These are phyloP conservation scores for Sapajus apella DNA, from an alignment of 2,113 vertebrate genomes.

Conservation along the genomic window DNA sequence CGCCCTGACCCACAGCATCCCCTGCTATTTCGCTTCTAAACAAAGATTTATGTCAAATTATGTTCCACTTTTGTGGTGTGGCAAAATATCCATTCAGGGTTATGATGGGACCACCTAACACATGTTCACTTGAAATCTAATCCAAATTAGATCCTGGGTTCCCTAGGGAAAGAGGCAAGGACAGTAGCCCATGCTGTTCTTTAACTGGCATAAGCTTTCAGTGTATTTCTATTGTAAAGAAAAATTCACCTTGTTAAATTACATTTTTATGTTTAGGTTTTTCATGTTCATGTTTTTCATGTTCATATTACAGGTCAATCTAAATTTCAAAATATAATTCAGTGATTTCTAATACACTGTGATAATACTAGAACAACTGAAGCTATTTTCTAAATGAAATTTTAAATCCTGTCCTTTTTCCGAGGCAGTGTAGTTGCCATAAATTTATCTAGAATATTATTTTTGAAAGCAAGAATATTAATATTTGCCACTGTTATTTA, in stretches of 20 bases:
- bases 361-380: background rate
- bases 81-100: background rate
- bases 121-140: slow-evolving; percentile 47
- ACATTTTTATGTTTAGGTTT: background rate
- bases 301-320: background rate
- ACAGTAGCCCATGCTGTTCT: background rate
- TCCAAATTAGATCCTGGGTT: slow-evolving; percentile 16
- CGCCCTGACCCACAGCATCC: background rate
- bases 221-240: background rate
- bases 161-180: background rate
- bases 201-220: background rate
- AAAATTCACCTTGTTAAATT: background rate
- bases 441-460: background rate
- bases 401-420: background rate
- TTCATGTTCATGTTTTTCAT: background rate
- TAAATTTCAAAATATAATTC: slow-evolving; percentile 30
- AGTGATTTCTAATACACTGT: background rate
- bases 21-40: slow-evolving; percentile 22
- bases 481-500: slow-evolving; percentile 2
- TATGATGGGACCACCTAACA: slow-evolving; percentile 33
- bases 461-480: slow-evolving; percentile 48
- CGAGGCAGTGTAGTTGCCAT: background rate
- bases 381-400: slow-evolving; percentile 17
- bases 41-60: slow-evolving; percentile 35
- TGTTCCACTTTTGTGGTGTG: slow-evolving; percentile 25